phyloP scores from a whole-genome alignment of 2,797 vertebrate species.

The Myotis findleyi region DNA sequence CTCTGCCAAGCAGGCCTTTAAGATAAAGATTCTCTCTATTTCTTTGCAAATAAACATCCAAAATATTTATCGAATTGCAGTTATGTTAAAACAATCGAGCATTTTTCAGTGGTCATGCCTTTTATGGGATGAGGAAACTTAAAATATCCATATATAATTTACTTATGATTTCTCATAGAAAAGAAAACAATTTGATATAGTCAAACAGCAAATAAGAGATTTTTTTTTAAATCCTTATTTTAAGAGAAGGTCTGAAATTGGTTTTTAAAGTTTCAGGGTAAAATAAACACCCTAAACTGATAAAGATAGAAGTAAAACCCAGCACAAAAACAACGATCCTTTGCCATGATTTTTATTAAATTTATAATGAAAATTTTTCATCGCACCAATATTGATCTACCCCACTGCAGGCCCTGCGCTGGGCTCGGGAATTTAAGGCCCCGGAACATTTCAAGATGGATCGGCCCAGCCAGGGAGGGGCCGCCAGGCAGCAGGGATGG shows the following conservation, averaged over 20 bases:
- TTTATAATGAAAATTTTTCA: background rate
- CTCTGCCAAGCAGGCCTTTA: constrained; percentile 39
- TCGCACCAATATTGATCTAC: background rate
- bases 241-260: background rate
- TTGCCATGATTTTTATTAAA: background rate
- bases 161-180: background rate
- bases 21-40: constrained; percentile 50
- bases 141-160: background rate
- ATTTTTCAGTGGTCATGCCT: constrained; percentile 59
- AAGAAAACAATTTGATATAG: background rate
- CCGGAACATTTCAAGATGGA: background rate
- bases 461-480: background rate
- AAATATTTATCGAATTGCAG: constrained; percentile 59
- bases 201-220: constrained; percentile 26
- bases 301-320: background rate
- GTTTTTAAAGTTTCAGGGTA: background rate
- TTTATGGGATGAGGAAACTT: background rate
- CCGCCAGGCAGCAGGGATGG: background rate
- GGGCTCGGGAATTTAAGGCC: background rate
- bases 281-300: background rate
- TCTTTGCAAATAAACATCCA: constrained; percentile 64
- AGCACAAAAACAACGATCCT: background rate
- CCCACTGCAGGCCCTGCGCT: background rate
- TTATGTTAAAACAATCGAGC: constrained; percentile 5
- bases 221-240: constrained; percentile 52